Evolutionary conservation across 2,888 invertebrate species (phyloP).

Genomic region (Bellardia bayeri): DNA sequence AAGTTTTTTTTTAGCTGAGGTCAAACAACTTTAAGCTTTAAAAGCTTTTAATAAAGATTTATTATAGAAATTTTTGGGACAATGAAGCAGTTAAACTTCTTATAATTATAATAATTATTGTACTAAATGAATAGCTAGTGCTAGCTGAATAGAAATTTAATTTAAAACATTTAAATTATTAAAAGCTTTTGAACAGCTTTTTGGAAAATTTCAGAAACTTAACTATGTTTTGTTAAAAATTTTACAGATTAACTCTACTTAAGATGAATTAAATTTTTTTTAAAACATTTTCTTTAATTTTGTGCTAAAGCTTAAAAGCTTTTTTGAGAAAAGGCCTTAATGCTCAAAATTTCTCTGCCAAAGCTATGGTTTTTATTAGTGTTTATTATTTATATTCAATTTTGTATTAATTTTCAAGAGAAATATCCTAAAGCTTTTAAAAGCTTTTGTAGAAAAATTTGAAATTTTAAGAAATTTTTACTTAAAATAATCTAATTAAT

Average conservation of each 20-base stretch:
- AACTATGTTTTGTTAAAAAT: too few relatives aligned
- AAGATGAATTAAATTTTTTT: too few relatives aligned
- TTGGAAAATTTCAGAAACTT: too few relatives aligned
- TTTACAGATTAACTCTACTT: too few relatives aligned
- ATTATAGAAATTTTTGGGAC: background rate
- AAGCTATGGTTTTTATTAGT: too few relatives aligned
- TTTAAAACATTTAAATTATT: background rate
- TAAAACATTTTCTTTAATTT: too few relatives aligned
- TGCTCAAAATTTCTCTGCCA: background rate
- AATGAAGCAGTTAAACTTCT: too few relatives aligned
- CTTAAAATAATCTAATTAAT: background rate
- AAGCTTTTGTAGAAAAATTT: background rate
- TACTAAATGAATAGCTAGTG: slow-evolving; percentile 2
- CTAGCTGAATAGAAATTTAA: slow-evolving; percentile 7
- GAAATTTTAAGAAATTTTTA: background rate
- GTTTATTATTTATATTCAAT: too few relatives aligned
- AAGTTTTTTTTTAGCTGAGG: background rate
- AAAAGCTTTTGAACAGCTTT: background rate
- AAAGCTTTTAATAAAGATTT: slow-evolving; percentile 32
- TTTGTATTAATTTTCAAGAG: too few relatives aligned
- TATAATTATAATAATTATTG: too few relatives aligned
- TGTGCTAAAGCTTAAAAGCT: background rate
- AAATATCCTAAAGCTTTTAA: background rate
- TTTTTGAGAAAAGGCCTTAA: background rate
- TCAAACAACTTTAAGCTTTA: slow-evolving; percentile 16